Conservation (phyloP, 2,888 invertebrate genomes). For the Stenchaetothrips biformis region DNA sequence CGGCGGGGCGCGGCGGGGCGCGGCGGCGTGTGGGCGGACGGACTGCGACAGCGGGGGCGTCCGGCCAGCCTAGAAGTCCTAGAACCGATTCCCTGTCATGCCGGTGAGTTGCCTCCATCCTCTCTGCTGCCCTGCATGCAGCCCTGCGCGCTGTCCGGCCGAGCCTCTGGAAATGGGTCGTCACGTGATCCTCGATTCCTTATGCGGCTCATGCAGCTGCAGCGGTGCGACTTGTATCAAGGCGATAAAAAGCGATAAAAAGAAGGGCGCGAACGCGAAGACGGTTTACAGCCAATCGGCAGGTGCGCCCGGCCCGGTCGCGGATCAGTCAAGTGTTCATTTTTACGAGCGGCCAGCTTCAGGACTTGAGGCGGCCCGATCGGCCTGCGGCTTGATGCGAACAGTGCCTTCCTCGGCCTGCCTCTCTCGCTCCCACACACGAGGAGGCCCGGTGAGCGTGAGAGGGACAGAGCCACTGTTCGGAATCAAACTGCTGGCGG, state of each 20-base stretch:
- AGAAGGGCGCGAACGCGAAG: background rate
- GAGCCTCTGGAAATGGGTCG: background rate
- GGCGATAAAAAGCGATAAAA: too few species aligned
- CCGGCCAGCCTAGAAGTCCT: background rate
- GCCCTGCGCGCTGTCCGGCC: too few species aligned
- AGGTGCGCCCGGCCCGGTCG: background rate
- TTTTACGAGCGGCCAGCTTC: background rate
- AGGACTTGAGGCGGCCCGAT: too few species aligned
- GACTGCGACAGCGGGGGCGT: background rate
- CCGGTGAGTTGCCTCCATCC: too few species aligned
- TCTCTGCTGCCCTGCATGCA: too few species aligned
- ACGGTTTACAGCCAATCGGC: conserved; percentile 1
- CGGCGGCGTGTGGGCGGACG: background rate
- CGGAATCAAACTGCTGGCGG: too few species aligned
- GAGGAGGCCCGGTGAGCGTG: background rate
- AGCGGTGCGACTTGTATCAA: too few species aligned
- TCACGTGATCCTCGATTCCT: too few species aligned
- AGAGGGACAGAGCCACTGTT: background rate
- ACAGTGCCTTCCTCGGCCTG: too few species aligned
- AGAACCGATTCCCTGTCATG: background rate
- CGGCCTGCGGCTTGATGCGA: too few species aligned
- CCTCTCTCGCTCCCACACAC: too few species aligned
- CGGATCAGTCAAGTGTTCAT: conserved; percentile 15
- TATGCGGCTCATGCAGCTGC: too few species aligned
- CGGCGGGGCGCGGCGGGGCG: background rate